Conservation (phyloP, 1,140 invertebrate species). For the Bombus consobrinus region DNA sequence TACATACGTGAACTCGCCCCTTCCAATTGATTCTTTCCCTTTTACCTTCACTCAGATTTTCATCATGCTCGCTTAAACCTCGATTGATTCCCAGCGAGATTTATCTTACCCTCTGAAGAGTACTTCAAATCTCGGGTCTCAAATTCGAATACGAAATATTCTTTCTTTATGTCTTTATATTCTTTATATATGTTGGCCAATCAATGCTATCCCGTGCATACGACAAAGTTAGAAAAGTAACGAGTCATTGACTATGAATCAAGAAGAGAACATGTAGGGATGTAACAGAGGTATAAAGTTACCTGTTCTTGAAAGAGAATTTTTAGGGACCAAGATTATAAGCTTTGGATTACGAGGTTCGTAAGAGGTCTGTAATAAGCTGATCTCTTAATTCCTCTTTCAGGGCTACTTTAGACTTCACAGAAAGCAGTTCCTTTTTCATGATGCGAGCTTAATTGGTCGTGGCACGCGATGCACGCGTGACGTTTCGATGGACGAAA, state of each 20-base stretch:
- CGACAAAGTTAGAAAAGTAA: background rate
- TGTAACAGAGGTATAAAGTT: background rate
- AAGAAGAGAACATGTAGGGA: too few relatives aligned
- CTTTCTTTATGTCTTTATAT: background rate
- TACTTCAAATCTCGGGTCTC: too few relatives aligned
- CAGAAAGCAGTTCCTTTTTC: background rate
- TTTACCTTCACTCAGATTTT: slow-evolving; percentile 1
- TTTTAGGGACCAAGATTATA: background rate
- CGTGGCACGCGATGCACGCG: slow-evolving; percentile 20
- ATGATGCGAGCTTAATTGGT: slow-evolving; percentile 7
- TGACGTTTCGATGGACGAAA: slow-evolving; percentile 7
- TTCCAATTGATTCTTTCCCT: slow-evolving; percentile 14
- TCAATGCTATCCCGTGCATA: too few relatives aligned
- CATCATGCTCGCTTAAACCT: background rate
- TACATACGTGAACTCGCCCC: background rate
- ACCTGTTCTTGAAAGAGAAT: background rate
- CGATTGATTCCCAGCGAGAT: background rate
- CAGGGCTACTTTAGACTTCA: background rate
- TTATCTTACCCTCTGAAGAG: background rate
- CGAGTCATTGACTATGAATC: background rate
- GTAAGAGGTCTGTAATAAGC: background rate
- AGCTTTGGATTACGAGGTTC: background rate
- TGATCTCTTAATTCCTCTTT: background rate
- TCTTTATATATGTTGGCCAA: too few relatives aligned
- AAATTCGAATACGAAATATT: too few relatives aligned